A percentile compares a stretch with the other conserved stretches of the same genome.
Conservation (phyloP, 2,113 vertebrate species). For the Sebastes fasciatus region DNA sequence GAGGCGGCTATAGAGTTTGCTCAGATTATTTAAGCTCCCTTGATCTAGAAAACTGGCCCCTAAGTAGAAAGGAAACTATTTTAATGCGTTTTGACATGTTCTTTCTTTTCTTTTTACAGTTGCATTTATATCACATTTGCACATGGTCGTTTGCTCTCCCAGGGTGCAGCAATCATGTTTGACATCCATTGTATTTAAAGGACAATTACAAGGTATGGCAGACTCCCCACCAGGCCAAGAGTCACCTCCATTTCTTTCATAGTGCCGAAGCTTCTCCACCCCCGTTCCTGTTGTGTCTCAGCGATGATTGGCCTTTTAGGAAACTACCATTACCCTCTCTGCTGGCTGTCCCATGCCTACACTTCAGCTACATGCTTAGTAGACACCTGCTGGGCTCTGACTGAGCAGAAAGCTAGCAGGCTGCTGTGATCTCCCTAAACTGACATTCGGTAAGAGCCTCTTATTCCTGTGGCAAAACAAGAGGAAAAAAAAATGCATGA, state of each 20-base stretch:
- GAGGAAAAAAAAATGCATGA: conserved; percentile 18
- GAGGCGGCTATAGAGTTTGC: conserved; percentile 9
- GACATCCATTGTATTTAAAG: conserved; percentile 48
- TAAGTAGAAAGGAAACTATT: conserved; percentile 36
- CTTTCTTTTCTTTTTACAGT: conserved; percentile 12
- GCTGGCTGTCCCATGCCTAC: conserved; percentile 9
- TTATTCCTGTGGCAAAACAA: conserved; percentile 28
- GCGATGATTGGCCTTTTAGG: conserved; percentile 23
- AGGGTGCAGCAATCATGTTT: background rate
- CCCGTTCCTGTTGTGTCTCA: conserved; percentile 12
- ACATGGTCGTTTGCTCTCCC: conserved; percentile 33
- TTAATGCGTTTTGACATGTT: conserved; percentile 18
- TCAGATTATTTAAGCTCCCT: conserved; percentile 34
- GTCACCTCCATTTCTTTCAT: conserved; percentile 49
- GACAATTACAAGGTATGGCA: conserved; percentile 58
- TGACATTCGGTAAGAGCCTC: conserved; percentile 16
- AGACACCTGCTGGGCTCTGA: conserved; percentile 42
- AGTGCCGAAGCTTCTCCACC: conserved; percentile 1
- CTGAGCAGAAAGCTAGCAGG: conserved; percentile 13
- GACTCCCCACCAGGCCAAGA: conserved; percentile 14
- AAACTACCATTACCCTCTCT: conserved; percentile 28
- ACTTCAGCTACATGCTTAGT: conserved; percentile 16
- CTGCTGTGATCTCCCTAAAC: conserved; percentile 27
- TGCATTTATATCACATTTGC: conserved; percentile 46
- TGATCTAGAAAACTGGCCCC: conserved; percentile 47